Evolutionary conservation across 2,888 invertebrate genomes (phyloP).

Genomic region (Furcula furcula): DNA sequence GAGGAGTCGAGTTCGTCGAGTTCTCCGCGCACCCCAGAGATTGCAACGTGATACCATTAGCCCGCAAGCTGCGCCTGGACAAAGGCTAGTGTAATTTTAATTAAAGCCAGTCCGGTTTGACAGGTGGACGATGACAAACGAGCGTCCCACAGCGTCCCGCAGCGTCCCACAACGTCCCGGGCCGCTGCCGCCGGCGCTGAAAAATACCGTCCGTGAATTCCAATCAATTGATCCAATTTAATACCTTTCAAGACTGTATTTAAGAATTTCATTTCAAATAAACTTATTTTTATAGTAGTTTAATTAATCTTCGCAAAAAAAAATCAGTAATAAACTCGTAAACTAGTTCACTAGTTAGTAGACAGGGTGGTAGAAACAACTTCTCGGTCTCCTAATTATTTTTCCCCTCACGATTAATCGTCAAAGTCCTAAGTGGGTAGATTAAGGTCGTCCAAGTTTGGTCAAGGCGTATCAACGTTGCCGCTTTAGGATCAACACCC

Average conservation of each 20-base stretch:
- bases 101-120: constrained; percentile 24
- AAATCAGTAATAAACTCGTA: no score
- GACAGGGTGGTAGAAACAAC: neutral
- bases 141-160: no score
- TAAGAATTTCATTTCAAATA: no score
- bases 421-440: constrained; percentile 1
- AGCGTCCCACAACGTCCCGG: no score
- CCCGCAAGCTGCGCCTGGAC: neutral
- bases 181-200: constrained; percentile 1
- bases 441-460: constrained; percentile 4
- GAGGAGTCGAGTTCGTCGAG: no score
- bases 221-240: neutral
- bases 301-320: no score
- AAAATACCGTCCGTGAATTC: constrained; percentile 6
- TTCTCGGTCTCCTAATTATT: constrained; percentile 8
- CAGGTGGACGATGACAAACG: constrained; percentile 30
- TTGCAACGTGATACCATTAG: no score
- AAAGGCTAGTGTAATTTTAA: constrained; percentile 30
- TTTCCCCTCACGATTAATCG: constrained; percentile 7
- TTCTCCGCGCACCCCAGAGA: no score
- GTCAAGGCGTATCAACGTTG: neutral
- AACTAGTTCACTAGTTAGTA: neutral
- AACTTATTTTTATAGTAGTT: no score
- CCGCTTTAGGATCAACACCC: neutral
- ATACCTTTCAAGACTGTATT: constrained; percentile 1